Evolutionary conservation across 2,797 vertebrate genomes (phyloP).

Genomic region (Novumbra hubbsi): DNA sequence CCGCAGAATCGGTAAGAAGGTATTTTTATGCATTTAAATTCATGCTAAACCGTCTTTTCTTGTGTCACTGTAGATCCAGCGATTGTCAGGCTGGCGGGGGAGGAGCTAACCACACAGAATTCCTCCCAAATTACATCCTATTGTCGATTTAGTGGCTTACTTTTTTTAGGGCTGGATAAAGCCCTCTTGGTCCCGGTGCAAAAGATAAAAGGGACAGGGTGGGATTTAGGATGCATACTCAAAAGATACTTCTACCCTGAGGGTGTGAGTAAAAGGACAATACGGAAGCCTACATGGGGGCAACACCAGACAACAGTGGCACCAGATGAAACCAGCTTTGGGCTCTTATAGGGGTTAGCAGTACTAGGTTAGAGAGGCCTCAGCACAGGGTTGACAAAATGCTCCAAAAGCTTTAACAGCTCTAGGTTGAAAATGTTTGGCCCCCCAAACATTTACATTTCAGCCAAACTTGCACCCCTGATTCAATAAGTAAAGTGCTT

Average conservation of each 20-base stretch:
- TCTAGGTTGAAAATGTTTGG: too few species aligned
- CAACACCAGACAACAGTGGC: neutral
- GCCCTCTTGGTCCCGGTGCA: neutral
- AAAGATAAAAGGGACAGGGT: neutral
- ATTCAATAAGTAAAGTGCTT: too few species aligned
- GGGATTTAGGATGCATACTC: neutral
- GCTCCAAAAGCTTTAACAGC: too few species aligned
- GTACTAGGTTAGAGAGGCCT: too few species aligned
- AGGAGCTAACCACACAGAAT: neutral
- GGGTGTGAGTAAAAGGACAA: neutral
- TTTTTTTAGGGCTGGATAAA: neutral
- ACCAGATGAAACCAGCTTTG: neutral
- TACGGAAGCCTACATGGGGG: neutral
- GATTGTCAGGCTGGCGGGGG: conserved; percentile 1
- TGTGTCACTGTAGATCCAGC: conserved; percentile 17
- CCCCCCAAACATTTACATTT: too few species aligned
- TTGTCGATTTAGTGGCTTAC: neutral
- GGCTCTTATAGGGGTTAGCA: neutral
- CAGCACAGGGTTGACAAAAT: too few species aligned
- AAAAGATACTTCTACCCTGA: neutral
- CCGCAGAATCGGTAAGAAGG: neutral
- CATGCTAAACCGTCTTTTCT: conserved; percentile 30
- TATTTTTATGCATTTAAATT: conserved; percentile 54
- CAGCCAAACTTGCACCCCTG: too few species aligned
- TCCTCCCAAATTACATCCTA: neutral